A percentile compares a stretch with the other conserved stretches of the same genome.
These are phyloP conservation scores for Vidua chalybeata DNA, from an alignment of 2,113 vertebrate genomes.

Conservation along the genomic window DNA sequence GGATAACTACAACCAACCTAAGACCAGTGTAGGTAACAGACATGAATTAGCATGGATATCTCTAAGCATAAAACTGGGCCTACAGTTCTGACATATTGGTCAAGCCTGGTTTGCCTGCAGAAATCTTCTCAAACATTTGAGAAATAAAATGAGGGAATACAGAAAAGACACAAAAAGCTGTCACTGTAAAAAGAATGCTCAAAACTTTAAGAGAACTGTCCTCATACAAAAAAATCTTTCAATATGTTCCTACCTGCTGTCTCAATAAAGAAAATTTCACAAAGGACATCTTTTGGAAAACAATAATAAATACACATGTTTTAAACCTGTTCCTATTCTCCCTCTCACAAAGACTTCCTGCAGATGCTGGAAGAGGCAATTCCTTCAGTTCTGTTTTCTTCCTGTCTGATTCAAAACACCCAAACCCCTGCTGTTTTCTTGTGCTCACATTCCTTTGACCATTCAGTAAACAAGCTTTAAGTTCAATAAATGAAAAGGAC, in stretches of 20 bases:
- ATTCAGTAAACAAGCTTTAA: not conserved
- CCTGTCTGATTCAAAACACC: not conserved
- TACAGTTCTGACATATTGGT: not conserved
- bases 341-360: not conserved
- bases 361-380: not conserved
- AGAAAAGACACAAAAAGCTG: not conserved
- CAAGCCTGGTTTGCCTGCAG: not conserved
- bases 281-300: not conserved
- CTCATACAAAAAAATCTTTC: not conserved
- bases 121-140: not conserved
- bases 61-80: not conserved
- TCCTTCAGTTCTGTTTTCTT: not conserved
- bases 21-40: not conserved
- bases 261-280: not conserved
- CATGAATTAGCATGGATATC: not conserved
- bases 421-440: not conserved
- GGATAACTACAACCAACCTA: not conserved
- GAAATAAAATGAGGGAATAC: not conserved
- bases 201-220: not conserved
- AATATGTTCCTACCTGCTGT: not conserved
- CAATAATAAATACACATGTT: not conserved
- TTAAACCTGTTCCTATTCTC: not conserved
- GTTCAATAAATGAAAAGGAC: not conserved
- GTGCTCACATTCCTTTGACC: not conserved
- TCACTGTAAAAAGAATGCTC: not conserved